A percentile compares a stretch with the other conserved stretches of the same genome.
phyloP scores from a whole-genome alignment of 2,797 vertebrate species.

The Ptychobarbus kaznakovi region DNA sequence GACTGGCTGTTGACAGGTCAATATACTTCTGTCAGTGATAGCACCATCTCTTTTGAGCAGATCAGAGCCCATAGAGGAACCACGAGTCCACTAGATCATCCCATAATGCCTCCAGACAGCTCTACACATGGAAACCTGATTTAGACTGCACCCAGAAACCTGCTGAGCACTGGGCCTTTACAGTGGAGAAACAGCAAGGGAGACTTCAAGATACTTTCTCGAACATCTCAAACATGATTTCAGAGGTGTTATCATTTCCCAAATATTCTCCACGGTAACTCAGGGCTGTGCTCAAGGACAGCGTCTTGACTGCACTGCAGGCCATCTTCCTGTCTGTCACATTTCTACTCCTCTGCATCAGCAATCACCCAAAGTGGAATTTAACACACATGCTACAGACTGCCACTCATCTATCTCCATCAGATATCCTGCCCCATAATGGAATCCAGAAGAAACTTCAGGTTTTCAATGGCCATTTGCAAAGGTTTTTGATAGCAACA shows the following conservation, averaged over 20 bases:
- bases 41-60: constrained; percentile 28
- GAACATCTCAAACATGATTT: constrained; percentile 5
- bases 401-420: background rate
- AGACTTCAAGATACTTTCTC: background rate
- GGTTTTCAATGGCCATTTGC: background rate
- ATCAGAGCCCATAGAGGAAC: constrained; percentile 16
- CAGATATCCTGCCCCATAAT: background rate
- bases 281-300: constrained; percentile 33
- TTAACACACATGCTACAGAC: background rate
- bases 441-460: background rate
- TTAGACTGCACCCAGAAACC: background rate
- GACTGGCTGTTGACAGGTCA: constrained; percentile 23
- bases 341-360: constrained; percentile 13
- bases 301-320: background rate
- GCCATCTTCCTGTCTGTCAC: constrained; percentile 2
- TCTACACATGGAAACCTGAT: constrained; percentile 66
- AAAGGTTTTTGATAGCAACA: background rate
- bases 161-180: background rate
- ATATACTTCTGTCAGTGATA: constrained; percentile 35
- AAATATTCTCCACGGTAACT: constrained; percentile 31
- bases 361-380: constrained; percentile 3
- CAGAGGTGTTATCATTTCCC: constrained; percentile 13
- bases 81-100: constrained; percentile 45
- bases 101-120: constrained; percentile 71
- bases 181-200: background rate